Base-by-base conservation (phyloP, 2,888 invertebrate genomes). In the Lomographa bimaculata region DNA sequence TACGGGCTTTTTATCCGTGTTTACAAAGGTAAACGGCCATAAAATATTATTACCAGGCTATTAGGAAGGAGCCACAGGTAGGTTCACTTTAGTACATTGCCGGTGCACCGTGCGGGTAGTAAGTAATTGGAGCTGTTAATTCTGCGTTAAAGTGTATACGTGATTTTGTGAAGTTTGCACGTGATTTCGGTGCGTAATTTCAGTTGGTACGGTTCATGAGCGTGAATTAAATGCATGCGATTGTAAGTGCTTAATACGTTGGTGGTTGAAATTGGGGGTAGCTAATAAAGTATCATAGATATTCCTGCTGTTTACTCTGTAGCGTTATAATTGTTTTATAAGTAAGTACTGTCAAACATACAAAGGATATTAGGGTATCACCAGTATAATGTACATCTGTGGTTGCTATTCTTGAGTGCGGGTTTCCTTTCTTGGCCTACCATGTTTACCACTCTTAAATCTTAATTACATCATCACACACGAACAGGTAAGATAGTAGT, bases 31-130 rank as follows among this genome's bases (percentile, higher is more conserved):
- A 81, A 82, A 78, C 73, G 74, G 79, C 79, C 79, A 79, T 87
- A 86, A 85, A 87, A 81, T 81, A 82, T 81, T 85, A 84, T 85
- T 82, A 81, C 80, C 68, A 69, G 67, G 74, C 77, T 74, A 75
- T 81, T 81, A 79, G 66, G 67, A 57, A 57, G 64, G 71, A 82
- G 80, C 85, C 74, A 83, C 87, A 87, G 86, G 86, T 86, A 85
- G 78, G 68, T 67, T 61, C 63, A 63, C 65, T 71, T 71, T 79
- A 76, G 80, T 78, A 75, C 79, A 74, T 68, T 77, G 68, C 71
- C 59, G 69, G 51, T 54, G 56, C 61, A 73, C 71, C 75, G 71
- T 71, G 71, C 64, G 70, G 64, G 71, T 46, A 47, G 50, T 53
- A 70, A 76, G 78, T 81, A 84, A 84, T 82, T 79, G 79, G 65